A percentile compares a stretch with the other conserved stretches of the same genome.
Evolutionary conservation across 2,797 vertebrate species (phyloP).

Genomic region (Anableps anableps): DNA sequence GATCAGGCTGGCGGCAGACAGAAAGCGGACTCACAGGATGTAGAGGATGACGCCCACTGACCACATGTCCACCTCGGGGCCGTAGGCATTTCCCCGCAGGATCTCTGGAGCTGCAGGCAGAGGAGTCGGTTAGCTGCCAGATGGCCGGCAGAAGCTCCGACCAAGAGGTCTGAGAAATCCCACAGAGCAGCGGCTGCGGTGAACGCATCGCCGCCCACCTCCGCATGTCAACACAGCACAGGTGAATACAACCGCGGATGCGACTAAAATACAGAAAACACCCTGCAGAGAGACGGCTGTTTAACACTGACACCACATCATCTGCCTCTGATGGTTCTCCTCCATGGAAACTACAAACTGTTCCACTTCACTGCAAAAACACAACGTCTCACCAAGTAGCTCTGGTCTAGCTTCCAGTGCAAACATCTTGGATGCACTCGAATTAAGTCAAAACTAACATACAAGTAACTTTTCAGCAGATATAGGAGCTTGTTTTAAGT

Average conservation of each 20-base stretch:
- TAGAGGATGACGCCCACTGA: conserved; percentile 92
- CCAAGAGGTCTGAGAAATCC: conserved; percentile 32
- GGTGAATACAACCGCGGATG: conserved; percentile 18
- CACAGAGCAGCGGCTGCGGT: conserved; percentile 38
- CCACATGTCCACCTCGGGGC: conserved; percentile 93
- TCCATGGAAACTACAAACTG: no score
- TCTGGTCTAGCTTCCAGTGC: no score
- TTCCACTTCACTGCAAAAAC: no score
- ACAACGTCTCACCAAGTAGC: no score
- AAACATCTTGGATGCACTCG: no score
- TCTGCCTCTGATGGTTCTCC: no score
- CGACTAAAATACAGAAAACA: background rate
- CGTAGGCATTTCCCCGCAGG: conserved; percentile 85
- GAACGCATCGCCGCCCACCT: conserved; percentile 36
- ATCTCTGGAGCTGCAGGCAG: conserved; percentile 82
- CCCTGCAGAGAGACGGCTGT: background rate
- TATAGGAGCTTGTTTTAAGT: no score
- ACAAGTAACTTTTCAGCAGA: no score
- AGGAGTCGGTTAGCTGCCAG: conserved; percentile 46
- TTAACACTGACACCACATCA: background rate
- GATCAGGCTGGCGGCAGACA: background rate
- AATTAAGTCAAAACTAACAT: no score
- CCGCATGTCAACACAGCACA: conserved; percentile 8
- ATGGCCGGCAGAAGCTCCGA: conserved; percentile 35
- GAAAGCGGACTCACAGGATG: conserved; percentile 86